These are phyloP conservation scores for Sinocyclocheilus anshuiensis DNA, from an alignment of 2,113 vertebrate species.

Conservation along the genomic window DNA sequence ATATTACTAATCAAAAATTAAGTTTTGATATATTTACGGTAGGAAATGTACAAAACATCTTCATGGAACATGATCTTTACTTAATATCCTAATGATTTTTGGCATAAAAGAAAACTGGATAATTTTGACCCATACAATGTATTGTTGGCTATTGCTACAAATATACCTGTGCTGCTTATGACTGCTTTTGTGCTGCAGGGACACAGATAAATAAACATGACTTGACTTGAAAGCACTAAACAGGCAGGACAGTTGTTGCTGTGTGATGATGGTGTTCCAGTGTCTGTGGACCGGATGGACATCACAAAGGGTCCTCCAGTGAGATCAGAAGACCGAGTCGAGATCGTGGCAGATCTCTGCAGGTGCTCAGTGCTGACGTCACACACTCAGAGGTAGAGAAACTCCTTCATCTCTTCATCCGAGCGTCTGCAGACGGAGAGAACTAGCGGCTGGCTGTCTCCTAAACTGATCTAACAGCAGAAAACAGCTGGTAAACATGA, in stretches of 20 bases:
- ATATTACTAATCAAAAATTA: no score
- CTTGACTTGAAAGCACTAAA: no score
- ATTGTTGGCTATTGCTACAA: no score
- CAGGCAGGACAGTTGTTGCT: neutral
- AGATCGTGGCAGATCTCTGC: slow-evolving; percentile 64
- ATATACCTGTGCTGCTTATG: no score
- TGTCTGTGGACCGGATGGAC: slow-evolving; percentile 75
- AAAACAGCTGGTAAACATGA: slow-evolving; percentile 47
- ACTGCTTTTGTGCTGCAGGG: no score
- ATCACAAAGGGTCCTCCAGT: slow-evolving; percentile 74
- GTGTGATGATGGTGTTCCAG: neutral
- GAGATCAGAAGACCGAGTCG: slow-evolving; percentile 56
- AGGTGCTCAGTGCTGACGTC: slow-evolving; percentile 75
- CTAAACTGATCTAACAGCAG: neutral
- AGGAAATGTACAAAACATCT: no score
- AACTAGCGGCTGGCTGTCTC: neutral
- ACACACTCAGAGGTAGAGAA: slow-evolving; percentile 72
- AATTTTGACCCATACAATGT: no score
- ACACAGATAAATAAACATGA: no score
- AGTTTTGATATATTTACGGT: no score
- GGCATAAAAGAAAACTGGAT: no score
- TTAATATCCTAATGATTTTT: no score
- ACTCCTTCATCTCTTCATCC: neutral
- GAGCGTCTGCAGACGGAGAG: neutral
- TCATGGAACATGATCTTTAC: no score